A percentile compares a stretch with the other conserved stretches of the same genome.
Conservation (phyloP, 1,140 invertebrate species). For the Pseudachorutes palmiensis region DNA sequence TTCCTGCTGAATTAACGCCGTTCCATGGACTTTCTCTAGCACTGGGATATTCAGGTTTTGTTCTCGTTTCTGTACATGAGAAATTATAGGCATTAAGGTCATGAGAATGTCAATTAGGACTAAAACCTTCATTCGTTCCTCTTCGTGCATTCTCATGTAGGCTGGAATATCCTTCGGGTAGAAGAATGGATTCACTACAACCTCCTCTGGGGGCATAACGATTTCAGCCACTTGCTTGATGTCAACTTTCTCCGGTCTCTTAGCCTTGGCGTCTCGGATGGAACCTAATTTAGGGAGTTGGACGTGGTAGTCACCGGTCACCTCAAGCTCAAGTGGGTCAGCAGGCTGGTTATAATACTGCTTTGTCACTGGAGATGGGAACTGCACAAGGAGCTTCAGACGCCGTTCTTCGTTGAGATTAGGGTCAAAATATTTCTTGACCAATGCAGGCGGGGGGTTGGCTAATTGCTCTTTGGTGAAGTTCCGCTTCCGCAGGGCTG, state of each 20-base stretch:
- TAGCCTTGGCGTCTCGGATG: background rate
- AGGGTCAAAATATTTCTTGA: background rate
- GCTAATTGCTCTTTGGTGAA: background rate
- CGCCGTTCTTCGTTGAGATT: background rate
- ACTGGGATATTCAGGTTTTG: slow-evolving; percentile 3
- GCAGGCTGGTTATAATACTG: background rate
- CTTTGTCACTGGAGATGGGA: background rate
- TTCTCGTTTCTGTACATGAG: slow-evolving; percentile 9
- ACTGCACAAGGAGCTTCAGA: slow-evolving; percentile 3
- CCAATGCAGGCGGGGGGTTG: background rate
- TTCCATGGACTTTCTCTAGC: slow-evolving; percentile 12
- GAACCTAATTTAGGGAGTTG: background rate
- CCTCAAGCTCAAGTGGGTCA: background rate
- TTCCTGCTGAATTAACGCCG: background rate
- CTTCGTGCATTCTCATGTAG: slow-evolving; percentile 17
- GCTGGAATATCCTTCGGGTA: slow-evolving; percentile 24
- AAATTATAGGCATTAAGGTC: no score
- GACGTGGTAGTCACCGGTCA: background rate
- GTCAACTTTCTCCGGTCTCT: background rate
- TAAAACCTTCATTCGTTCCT: slow-evolving; percentile 23
- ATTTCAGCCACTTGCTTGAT: background rate
- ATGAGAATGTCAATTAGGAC: no score
- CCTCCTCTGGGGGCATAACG: slow-evolving; percentile 24
- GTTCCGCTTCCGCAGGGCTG: background rate
- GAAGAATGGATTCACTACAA: slow-evolving; percentile 29